Conservation (phyloP, 2,113 vertebrate genomes). For the Anser cygnoides region DNA sequence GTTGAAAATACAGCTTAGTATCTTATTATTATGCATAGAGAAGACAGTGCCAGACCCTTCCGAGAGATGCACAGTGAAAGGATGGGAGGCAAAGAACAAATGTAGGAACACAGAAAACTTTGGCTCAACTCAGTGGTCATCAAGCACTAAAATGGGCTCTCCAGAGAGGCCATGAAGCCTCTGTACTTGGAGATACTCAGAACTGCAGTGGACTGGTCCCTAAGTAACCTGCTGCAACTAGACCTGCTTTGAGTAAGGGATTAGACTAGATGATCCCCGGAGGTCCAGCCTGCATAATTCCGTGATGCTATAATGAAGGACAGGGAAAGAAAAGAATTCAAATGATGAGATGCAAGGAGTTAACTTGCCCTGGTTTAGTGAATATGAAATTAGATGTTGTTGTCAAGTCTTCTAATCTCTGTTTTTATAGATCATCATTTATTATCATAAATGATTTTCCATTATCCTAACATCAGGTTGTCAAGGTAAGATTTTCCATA, state of each 20-base stretch:
- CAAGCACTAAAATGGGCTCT: not conserved
- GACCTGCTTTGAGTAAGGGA: not conserved
- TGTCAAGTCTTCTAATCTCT: not conserved
- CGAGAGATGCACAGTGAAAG: not conserved
- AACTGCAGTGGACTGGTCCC: not conserved
- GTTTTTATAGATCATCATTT: not conserved
- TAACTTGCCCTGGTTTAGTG: not conserved
- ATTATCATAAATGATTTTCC: not conserved
- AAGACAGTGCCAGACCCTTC: not conserved
- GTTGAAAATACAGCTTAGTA: not conserved
- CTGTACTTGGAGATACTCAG: not conserved
- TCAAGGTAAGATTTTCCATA: not conserved
- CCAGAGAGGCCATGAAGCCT: not conserved
- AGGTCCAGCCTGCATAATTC: not conserved
- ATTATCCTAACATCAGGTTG: not conserved
- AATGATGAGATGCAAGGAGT: not conserved
- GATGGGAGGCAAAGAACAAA: not conserved
- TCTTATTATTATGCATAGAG: not conserved
- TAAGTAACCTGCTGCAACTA: not conserved
- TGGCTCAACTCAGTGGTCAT: not conserved
- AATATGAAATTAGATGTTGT: not conserved
- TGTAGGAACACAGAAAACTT: not conserved
- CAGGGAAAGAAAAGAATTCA: not conserved
- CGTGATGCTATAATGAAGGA: not conserved
- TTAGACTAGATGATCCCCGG: not conserved